Evolutionary conservation across 2,888 invertebrate genomes (phyloP).

Genomic region (Rotaria sp.): DNA sequence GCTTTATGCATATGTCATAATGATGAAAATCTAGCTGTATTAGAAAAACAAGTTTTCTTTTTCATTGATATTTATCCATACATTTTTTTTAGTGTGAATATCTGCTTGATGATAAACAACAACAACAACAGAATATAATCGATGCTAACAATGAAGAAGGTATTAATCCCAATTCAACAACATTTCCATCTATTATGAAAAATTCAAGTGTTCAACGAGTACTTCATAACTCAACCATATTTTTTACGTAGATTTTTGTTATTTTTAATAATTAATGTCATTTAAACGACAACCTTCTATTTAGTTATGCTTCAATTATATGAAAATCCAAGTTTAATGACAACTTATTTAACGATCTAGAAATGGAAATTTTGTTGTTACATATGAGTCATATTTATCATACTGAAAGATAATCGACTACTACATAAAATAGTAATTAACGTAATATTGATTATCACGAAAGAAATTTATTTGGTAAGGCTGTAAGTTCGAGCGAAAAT

Average conservation of each 20-base stretch:
- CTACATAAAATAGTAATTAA: neutral
- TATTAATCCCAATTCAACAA: neutral
- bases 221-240: neutral
- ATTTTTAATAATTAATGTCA: neutral
- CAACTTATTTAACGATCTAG: neutral
- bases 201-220: neutral
- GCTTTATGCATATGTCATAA: neutral
- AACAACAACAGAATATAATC: neutral
- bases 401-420: neutral
- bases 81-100: neutral
- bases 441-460: neutral
- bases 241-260: neutral
- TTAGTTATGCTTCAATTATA: neutral
- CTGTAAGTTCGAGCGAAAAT: too few relatives aligned
- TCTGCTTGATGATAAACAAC: too few relatives aligned
- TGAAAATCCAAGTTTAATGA: neutral
- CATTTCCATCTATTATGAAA: neutral
- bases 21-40: neutral
- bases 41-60: neutral
- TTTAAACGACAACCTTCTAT: neutral
- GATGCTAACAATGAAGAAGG: neutral
- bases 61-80: neutral
- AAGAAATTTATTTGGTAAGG: neutral
- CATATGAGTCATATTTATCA: neutral
- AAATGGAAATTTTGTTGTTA: neutral